Conservation (phyloP, 2,888 invertebrate genomes). For the Tipula lateralis region DNA sequence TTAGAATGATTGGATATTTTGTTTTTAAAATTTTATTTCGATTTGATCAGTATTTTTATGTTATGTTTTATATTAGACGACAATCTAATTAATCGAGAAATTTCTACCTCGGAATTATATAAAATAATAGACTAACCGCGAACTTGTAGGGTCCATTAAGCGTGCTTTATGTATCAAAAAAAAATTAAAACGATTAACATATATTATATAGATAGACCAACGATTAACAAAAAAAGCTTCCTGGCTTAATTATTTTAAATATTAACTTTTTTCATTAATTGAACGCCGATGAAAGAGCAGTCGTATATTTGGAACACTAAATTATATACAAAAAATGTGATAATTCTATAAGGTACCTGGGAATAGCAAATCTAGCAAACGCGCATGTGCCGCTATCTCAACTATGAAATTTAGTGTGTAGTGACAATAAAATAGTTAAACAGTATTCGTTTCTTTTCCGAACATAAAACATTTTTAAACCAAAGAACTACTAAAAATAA, state of each 20-base stretch:
- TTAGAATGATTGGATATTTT: background rate
- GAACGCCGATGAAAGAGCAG: background rate
- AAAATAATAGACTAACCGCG: background rate
- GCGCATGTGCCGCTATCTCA: background rate
- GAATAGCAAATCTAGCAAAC: slow-evolving; percentile 1
- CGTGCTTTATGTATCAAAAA: slow-evolving; percentile 3
- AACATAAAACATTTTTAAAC: background rate
- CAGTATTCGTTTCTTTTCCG: background rate
- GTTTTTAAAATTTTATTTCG: background rate
- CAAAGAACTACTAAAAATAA: background rate
- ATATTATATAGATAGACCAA: slow-evolving; percentile 7
- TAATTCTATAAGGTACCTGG: slow-evolving; percentile 24
- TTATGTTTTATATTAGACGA: background rate
- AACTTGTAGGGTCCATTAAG: background rate
- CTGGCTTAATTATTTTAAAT: background rate
- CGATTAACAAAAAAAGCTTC: background rate
- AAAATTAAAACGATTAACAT: background rate
- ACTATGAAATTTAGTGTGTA: background rate
- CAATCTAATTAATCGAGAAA: background rate
- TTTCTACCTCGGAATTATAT: background rate
- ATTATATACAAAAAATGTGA: background rate
- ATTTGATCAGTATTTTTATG: background rate
- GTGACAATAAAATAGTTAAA: slow-evolving; percentile 16
- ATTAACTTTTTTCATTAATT: background rate
- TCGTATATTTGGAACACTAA: background rate